These are phyloP conservation scores for Gadus chalcogrammus DNA, from an alignment of 2,113 vertebrate genomes.

Conservation along the genomic window DNA sequence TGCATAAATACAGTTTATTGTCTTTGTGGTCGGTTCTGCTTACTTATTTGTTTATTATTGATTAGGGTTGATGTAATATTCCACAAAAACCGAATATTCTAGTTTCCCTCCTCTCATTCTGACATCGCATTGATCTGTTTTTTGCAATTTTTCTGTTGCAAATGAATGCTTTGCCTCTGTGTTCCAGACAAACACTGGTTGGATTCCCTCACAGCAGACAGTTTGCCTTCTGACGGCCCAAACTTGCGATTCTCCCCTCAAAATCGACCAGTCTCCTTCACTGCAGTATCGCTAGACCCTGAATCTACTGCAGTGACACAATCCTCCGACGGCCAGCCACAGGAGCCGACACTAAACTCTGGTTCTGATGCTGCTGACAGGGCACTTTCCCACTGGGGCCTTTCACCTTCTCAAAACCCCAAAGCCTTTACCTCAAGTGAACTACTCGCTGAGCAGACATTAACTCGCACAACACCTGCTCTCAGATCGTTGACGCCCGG, in stretches of 20 bases:
- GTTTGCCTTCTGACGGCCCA: conserved; percentile 49
- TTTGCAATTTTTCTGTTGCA: too few species aligned
- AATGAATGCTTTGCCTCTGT: conserved; percentile 31
- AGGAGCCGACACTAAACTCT: conserved; percentile 33
- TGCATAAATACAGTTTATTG: too few species aligned
- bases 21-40: conserved; percentile 6
- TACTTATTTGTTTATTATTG: neutral
- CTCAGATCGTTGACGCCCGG: conserved; percentile 17
- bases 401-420: conserved; percentile 26
- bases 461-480: conserved; percentile 30
- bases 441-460: conserved; percentile 18
- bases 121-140: too few species aligned
- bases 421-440: conserved; percentile 26
- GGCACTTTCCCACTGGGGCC: conserved; percentile 3
- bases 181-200: conserved; percentile 72
- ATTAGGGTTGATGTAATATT: neutral
- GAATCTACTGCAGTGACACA: conserved; percentile 34
- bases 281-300: conserved; percentile 54
- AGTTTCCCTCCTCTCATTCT: too few species aligned
- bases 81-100: too few species aligned
- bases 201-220: conserved; percentile 44
- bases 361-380: conserved; percentile 27
- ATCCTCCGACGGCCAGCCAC: conserved; percentile 37
- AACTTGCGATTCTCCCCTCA: conserved; percentile 53
- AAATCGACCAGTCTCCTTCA: conserved; percentile 69